Percentiles rank a stretch among this genome's conserved stretches.
Evolutionary conservation across 2,113 vertebrate genomes (phyloP).

Genomic region (Panurus biarmicus): DNA sequence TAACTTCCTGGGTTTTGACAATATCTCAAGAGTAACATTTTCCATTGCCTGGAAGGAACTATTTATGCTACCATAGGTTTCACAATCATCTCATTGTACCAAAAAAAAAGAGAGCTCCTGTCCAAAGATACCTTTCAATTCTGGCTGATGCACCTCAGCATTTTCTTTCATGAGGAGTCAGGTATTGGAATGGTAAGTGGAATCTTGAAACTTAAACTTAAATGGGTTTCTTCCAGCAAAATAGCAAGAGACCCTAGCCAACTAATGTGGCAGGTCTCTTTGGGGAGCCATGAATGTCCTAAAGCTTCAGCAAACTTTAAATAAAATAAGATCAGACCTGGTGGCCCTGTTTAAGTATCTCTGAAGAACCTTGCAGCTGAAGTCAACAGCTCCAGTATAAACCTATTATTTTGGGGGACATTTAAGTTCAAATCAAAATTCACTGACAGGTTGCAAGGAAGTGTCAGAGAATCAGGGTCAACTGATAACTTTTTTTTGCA

Average conservation of each 20-base stretch:
- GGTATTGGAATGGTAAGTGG: not conserved
- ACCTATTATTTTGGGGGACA: not conserved
- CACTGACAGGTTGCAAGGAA: not conserved
- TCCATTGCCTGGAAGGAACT: not conserved
- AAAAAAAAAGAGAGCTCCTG: not conserved
- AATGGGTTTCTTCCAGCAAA: not conserved
- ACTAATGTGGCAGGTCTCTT: not conserved
- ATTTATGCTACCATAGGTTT: not conserved
- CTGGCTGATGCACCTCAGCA: not conserved
- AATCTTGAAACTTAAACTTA: not conserved
- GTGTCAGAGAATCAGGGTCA: not conserved
- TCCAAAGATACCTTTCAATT: not conserved
- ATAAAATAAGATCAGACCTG: not conserved
- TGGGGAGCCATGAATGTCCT: not conserved
- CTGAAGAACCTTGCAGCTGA: not conserved
- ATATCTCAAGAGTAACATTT: not conserved
- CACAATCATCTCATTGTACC: not conserved
- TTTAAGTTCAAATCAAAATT: not conserved
- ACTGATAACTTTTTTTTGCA: not conserved
- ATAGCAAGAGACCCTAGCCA: not conserved
- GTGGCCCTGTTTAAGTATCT: not conserved
- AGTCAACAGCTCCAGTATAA: not conserved
- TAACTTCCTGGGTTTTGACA: constrained; percentile 29
- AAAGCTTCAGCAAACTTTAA: not conserved
- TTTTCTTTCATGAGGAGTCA: not conserved